Base-by-base conservation (phyloP, 2,113 vertebrate genomes). In the Anguilla rostrata region DNA sequence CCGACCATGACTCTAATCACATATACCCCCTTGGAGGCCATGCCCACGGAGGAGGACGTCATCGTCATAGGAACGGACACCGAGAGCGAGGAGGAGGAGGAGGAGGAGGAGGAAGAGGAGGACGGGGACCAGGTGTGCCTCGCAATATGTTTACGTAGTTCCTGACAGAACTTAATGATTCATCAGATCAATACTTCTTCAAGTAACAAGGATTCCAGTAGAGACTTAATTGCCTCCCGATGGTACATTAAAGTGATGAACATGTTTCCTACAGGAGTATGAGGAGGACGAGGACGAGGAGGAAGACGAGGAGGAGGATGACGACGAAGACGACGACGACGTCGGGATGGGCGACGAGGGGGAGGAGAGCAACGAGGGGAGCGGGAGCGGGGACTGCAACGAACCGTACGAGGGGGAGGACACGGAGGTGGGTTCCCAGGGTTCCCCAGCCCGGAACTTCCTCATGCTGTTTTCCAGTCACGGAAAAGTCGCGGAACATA, bases 361-460 rank as follows among this genome's bases (percentile, higher is more conserved):
- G 57, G 98, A 99, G 39, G 98, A 99, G 39, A 99, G 98, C 75
- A 98, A 99, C 1, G 97, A 97, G 86, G 98, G 96, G 78, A 98
- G 95, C 16, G 96, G 95, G 3, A 97, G 98, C 60, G 96, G 96
- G 60, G 97, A 98, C 40, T 97, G 96, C 39, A 97, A 98, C 34
- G 98, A 99, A 78, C 96, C 94, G 0, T 99, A 98, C 20, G 98
- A 99, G 90, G 98, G 95, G 84, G 97, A 99, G 0, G 97, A 98
- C 87, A 92, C 96, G 5, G 98, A 99, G 95, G 98, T 98, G 91
- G 6, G 89, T 39, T 66, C 4, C n/a, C 78, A 56, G 90, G 9
- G 43, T 6, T 9, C 43, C 9, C 9, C 43, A 46, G 43, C 43
- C 4, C 43, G 9, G 43, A 46, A 5, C 9, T 53, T 11, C 49